A percentile compares a stretch with the other conserved stretches of the same genome.
These are phyloP conservation scores for Leptinotarsa defecta DNA, from an alignment of 1,140 invertebrate genomes.

Conservation along the genomic window DNA sequence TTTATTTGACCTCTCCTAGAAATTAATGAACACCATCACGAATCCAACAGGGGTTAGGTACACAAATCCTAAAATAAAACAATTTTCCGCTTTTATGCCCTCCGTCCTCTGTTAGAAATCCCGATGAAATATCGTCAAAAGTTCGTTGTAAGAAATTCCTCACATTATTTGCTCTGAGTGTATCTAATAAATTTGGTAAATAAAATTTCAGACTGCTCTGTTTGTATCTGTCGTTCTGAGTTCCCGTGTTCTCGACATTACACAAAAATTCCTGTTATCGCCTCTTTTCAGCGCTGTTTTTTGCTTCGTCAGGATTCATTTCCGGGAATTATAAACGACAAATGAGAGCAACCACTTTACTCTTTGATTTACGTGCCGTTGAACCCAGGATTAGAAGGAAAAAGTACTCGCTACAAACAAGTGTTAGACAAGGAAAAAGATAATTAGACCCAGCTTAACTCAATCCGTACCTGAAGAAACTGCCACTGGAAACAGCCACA, in stretches of 20 bases:
- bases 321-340: background rate
- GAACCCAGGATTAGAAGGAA: too few relatives aligned
- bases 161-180: constrained; percentile 2
- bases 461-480: too few relatives aligned
- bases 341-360: background rate
- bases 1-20: background rate
- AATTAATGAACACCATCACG: constrained; percentile 15
- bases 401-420: too few relatives aligned
- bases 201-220: constrained; percentile 1
- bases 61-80: constrained; percentile 17
- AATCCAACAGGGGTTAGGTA: constrained; percentile 10
- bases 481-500: too few relatives aligned
- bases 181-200: background rate
- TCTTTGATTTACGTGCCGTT: too few relatives aligned
- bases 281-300: background rate
- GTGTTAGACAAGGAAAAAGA: too few relatives aligned
- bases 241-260: background rate
- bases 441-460: too few relatives aligned
- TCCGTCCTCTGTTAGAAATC: background rate
- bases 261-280: constrained; percentile 4
- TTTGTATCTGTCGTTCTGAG: constrained; percentile 4
- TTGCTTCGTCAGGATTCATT: background rate
- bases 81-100: constrained; percentile 20
- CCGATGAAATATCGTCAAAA: constrained; percentile 11
- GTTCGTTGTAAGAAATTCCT: constrained; percentile 10